Percentiles rank a stretch among this genome's conserved stretches.
Conservation (phyloP, 2,797 vertebrate genomes). For the Rhodeus uyekii region DNA sequence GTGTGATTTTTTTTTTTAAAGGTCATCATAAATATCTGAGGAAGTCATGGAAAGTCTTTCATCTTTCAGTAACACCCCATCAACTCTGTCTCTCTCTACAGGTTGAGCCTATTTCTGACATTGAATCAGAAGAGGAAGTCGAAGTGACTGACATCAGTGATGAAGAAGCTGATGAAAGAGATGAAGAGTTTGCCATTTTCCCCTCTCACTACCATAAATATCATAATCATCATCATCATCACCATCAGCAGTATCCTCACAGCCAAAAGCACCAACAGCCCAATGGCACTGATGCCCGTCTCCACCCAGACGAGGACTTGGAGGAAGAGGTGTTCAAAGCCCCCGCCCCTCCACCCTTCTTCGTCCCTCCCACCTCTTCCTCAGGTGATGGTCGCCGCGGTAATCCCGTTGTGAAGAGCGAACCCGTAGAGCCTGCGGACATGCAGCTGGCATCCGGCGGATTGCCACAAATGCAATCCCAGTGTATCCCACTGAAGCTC, state of each 20-base stretch:
- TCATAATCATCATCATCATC: constrained; percentile 50
- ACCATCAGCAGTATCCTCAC: constrained; percentile 62
- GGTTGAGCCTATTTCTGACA: constrained; percentile 91
- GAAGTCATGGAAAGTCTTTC: background rate
- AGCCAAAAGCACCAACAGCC: constrained; percentile 58
- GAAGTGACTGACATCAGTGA: constrained; percentile 93
- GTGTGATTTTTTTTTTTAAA: no score
- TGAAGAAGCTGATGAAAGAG: constrained; percentile 82
- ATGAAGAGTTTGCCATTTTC: constrained; percentile 78
- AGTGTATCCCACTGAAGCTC: constrained; percentile 90
- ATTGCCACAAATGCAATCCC: constrained; percentile 52
- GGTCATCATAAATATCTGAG: background rate
- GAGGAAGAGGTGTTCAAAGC: constrained; percentile 92
- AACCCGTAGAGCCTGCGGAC: constrained; percentile 62
- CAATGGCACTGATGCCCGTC: constrained; percentile 64
- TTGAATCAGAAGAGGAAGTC: constrained; percentile 86
- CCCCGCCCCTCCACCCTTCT: constrained; percentile 78
- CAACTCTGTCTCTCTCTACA: constrained; percentile 54
- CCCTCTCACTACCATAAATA: constrained; percentile 62
- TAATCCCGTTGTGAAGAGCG: constrained; percentile 68
- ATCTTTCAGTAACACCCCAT: background rate
- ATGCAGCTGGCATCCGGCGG: constrained; percentile 57
- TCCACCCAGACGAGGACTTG: constrained; percentile 73
- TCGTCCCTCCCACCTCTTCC: constrained; percentile 58
- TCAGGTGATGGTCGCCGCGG: constrained; percentile 49